These are phyloP conservation scores for Drosophila biarmipes DNA, from an alignment of 1,140 invertebrate genomes.

Conservation along the genomic window DNA sequence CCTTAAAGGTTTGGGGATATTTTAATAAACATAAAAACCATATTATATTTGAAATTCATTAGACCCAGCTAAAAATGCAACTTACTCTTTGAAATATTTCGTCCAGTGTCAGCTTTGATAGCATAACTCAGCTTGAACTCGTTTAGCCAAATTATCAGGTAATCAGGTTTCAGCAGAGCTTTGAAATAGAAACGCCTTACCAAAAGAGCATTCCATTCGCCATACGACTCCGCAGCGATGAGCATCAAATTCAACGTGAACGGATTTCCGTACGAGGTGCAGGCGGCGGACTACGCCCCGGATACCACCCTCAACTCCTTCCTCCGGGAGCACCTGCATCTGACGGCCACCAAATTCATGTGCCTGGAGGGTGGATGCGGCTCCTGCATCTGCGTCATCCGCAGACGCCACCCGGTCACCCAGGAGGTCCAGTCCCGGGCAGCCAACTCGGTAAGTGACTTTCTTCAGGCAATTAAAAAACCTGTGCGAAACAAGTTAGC, in stretches of 20 bases:
- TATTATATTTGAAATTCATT: no score
- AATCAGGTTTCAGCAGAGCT: constrained; percentile 48
- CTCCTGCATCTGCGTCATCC: constrained; percentile 89
- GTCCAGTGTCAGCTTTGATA: constrained; percentile 18
- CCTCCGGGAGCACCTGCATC: constrained; percentile 87
- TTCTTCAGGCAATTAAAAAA: not conserved
- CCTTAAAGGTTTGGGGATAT: no score
- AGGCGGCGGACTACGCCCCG: constrained; percentile 55
- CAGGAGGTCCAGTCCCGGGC: constrained; percentile 86
- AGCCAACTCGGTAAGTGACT: constrained; percentile 90
- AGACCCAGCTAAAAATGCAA: no score
- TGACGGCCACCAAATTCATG: constrained; percentile 92
- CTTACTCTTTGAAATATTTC: constrained; percentile 6
- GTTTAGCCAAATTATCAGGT: constrained; percentile 54
- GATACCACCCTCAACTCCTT: constrained; percentile 89
- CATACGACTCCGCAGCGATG: constrained; percentile 38
- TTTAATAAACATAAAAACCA: not conserved
- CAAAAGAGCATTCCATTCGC: constrained; percentile 20
- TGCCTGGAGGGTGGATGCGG: constrained; percentile 94
- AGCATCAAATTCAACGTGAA: constrained; percentile 72
- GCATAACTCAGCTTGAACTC: constrained; percentile 20
- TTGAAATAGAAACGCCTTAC: constrained; percentile 50
- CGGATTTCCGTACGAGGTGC: constrained; percentile 64
- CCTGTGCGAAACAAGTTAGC: no score
- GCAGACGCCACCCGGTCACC: constrained; percentile 85